Percentiles rank a stretch among this genome's conserved stretches.
Conservation (phyloP, 2,888 invertebrate genomes). For the Biston stratarius region DNA sequence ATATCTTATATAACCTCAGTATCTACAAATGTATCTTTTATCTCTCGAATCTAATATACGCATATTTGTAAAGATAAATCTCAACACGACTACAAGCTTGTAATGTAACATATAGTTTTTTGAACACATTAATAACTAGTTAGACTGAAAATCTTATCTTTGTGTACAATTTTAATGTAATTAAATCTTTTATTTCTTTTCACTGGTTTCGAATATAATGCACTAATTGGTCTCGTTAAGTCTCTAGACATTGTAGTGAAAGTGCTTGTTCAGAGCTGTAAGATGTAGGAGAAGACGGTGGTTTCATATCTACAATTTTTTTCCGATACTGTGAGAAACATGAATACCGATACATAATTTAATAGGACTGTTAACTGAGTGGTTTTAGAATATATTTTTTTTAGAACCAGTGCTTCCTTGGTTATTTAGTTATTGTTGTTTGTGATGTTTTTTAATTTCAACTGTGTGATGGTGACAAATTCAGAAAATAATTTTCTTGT, state of each 20-base stretch:
- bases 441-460: no score
- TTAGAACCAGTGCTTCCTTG: no score
- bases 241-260: slow-evolving; percentile 46
- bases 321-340: background rate
- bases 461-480: no score
- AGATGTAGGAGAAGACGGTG: background rate
- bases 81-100: slow-evolving; percentile 14
- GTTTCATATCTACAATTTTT: background rate
- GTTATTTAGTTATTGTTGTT: no score
- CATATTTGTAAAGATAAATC: slow-evolving; percentile 22
- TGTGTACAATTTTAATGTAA: slow-evolving; percentile 26
- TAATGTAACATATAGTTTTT: slow-evolving; percentile 5
- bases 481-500: no score
- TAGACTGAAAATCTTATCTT: slow-evolving; percentile 32
- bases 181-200: slow-evolving; percentile 43
- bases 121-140: slow-evolving; percentile 38
- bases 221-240: slow-evolving; percentile 48
- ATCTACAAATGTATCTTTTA: slow-evolving; percentile 13
- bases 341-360: no score
- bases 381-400: no score
- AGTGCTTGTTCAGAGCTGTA: slow-evolving; percentile 29
- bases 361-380: no score
- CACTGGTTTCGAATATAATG: slow-evolving; percentile 38
- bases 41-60: slow-evolving; percentile 21
- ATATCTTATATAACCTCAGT: slow-evolving; percentile 10